phyloP scores from a whole-genome alignment of 2,113 vertebrate species.

The Campylorhamphus procurvoides region DNA sequence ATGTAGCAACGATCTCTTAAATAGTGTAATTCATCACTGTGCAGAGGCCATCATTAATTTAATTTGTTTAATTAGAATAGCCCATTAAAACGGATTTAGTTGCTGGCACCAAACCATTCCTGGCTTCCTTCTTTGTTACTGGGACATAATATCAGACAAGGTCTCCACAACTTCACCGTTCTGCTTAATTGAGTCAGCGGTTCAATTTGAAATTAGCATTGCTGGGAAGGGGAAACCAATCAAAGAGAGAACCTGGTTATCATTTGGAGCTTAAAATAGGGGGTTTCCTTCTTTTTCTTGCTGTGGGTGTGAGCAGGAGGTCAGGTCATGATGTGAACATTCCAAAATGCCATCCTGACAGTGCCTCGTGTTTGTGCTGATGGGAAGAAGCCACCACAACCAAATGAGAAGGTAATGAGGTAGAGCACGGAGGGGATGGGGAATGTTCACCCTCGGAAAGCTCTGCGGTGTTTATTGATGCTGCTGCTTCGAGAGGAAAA shows the following conservation, averaged over 20 bases:
- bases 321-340: conserved; percentile 39
- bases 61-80: conserved; percentile 58
- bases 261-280: conserved; percentile 4
- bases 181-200: conserved; percentile 46
- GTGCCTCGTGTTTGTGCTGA: conserved; percentile 13
- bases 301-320: conserved; percentile 18
- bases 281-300: conserved; percentile 22
- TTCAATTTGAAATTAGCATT: conserved; percentile 30
- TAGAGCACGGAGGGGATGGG: background rate
- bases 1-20: background rate
- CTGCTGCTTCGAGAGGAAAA: background rate
- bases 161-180: conserved; percentile 34
- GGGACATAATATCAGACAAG: conserved; percentile 12
- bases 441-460: background rate
- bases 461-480: conserved; percentile 22
- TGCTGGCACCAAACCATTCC: background rate
- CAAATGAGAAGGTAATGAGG: conserved; percentile 41
- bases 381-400: conserved; percentile 16
- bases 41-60: conserved; percentile 39
- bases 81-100: conserved; percentile 44
- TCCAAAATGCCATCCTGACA: conserved; percentile 45
- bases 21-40: background rate
- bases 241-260: conserved; percentile 9
- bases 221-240: conserved; percentile 49
- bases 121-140: conserved; percentile 15